phyloP scores from a whole-genome alignment of 2,113 vertebrate genomes.

The Aramus guarauna region DNA sequence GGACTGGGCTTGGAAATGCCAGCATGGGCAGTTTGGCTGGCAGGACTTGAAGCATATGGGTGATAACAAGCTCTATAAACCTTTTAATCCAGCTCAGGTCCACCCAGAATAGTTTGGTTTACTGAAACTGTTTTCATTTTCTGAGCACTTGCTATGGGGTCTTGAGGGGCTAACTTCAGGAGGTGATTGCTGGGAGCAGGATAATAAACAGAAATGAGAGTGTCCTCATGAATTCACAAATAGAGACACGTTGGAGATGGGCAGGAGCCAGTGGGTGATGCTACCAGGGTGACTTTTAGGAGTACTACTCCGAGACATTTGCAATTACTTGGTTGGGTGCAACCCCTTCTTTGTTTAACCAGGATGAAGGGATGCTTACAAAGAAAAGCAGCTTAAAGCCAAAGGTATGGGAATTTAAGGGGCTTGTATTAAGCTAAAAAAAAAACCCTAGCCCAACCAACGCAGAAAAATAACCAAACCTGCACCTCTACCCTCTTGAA shows the following conservation, averaged over 20 bases:
- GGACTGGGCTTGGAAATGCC: background rate
- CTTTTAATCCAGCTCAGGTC: background rate
- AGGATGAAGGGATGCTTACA: background rate
- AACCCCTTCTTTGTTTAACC: background rate
- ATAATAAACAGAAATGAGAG: background rate
- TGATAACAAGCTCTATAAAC: background rate
- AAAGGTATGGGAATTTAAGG: background rate
- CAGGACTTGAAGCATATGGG: background rate
- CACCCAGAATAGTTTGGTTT: background rate
- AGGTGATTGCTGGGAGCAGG: background rate
- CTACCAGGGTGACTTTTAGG: background rate
- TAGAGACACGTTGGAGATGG: rapidly evolving
- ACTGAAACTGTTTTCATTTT: background rate
- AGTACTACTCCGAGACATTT: background rate
- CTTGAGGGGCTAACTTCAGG: background rate
- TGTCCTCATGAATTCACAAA: background rate
- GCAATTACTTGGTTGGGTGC: background rate
- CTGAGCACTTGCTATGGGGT: background rate
- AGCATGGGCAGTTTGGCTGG: background rate
- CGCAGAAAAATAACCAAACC: background rate
- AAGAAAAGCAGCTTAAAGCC: background rate
- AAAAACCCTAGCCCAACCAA: background rate
- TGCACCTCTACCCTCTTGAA: background rate
- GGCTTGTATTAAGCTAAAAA: background rate
- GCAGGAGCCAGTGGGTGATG: background rate